phyloP scores from a whole-genome alignment of 2,113 vertebrate species.

The Syngnathus scovelli region DNA sequence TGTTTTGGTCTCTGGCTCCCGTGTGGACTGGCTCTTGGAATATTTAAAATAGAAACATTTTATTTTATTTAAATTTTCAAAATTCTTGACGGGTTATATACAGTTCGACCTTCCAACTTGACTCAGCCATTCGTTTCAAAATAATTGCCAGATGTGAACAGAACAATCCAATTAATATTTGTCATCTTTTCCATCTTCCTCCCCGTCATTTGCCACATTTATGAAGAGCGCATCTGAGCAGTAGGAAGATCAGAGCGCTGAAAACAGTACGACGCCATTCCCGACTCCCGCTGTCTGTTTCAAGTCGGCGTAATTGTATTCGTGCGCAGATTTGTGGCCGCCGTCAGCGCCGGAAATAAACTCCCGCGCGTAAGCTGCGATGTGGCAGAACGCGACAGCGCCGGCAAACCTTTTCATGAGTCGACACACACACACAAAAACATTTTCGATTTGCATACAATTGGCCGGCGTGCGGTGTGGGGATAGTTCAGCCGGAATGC shows the following conservation, averaged over 20 bases:
- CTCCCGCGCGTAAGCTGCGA: constrained; percentile 30
- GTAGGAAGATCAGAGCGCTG: background rate
- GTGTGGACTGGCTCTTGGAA: no score
- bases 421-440: background rate
- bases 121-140: no score
- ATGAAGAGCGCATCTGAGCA: background rate
- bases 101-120: no score
- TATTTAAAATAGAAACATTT: no score
- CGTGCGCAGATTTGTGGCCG: constrained; percentile 36
- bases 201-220: background rate
- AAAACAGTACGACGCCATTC: background rate
- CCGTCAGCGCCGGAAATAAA: constrained; percentile 31
- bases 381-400: constrained; percentile 4
- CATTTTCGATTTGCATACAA: background rate
- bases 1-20: no score
- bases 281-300: constrained; percentile 29
- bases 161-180: background rate
- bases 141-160: background rate
- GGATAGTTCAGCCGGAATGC: background rate
- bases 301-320: constrained; percentile 18
- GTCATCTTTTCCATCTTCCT: background rate
- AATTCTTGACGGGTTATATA: no score
- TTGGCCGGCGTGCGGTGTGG: background rate
- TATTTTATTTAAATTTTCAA: no score
- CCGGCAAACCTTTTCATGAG: background rate